Conservation (phyloP, 2,888 invertebrate species). For the Stomorhina lunata region DNA sequence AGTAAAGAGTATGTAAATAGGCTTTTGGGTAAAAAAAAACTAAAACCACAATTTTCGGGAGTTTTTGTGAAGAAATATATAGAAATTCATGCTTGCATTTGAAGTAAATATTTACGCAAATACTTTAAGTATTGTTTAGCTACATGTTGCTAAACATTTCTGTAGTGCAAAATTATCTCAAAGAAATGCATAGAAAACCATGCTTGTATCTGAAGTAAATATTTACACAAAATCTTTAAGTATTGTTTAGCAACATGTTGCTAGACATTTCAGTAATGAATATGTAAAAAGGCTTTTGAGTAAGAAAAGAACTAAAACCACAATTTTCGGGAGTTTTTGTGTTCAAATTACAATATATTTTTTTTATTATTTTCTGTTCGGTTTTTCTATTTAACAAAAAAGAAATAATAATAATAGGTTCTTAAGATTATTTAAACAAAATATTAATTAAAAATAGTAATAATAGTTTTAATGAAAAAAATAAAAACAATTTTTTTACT, state of each 20-base stretch:
- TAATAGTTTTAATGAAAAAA: constrained; percentile 44
- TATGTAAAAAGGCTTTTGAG: too few species aligned
- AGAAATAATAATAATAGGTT: constrained; percentile 56
- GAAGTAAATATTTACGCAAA: too few species aligned
- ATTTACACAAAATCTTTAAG: too few species aligned
- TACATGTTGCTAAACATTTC: too few species aligned
- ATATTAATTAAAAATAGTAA: constrained; percentile 51
- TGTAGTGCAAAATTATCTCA: too few species aligned
- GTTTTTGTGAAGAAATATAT: too few species aligned
- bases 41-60: too few species aligned
- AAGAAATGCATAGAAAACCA: too few species aligned
- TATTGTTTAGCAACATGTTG: background rate
- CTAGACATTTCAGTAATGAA: background rate
- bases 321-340: constrained; percentile 50
- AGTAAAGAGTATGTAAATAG: too few species aligned
- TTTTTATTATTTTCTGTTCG: constrained; percentile 61
- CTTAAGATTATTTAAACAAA: constrained; percentile 63
- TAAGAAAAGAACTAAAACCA: constrained; percentile 9
- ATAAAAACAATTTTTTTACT: constrained; percentile 15
- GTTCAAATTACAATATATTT: constrained; percentile 61
- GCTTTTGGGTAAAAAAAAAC: background rate
- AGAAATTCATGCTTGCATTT: too few species aligned
- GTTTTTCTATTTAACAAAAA: constrained; percentile 61
- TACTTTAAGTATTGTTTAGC: too few species aligned
- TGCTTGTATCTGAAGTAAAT: too few species aligned